phyloP scores from a whole-genome alignment of 2,797 vertebrate genomes.

The Trachurus trachurus region DNA sequence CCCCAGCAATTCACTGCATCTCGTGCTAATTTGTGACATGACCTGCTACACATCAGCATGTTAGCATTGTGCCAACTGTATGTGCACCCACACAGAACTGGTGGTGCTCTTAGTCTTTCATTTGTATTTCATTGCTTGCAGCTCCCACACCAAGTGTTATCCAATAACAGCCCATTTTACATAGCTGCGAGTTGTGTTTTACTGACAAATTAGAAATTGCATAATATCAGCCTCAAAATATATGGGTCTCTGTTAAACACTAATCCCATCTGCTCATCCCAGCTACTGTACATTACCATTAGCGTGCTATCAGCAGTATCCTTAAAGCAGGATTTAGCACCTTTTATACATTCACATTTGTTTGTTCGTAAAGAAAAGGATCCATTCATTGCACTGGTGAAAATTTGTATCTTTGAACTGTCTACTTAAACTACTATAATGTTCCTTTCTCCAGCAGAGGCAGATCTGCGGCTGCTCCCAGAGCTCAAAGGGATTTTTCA shows the following conservation, averaged over 20 bases:
- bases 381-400: conserved; percentile 41
- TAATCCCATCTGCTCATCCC: conserved; percentile 38
- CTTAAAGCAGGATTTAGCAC: conserved; percentile 22
- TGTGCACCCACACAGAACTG: neutral
- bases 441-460: conserved; percentile 55
- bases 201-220: conserved; percentile 16
- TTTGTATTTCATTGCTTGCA: conserved; percentile 3
- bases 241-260: conserved; percentile 5
- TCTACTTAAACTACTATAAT: conserved; percentile 53
- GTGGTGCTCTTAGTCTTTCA: neutral
- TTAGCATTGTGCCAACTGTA: neutral
- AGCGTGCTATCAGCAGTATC: conserved; percentile 38
- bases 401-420: conserved; percentile 59
- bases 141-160: neutral
- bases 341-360: conserved; percentile 42
- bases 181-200: neutral
- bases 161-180: conserved; percentile 13
- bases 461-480: conserved; percentile 63
- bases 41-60: neutral
- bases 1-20: neutral
- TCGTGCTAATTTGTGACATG: neutral
- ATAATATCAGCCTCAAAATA: conserved; percentile 6
- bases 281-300: conserved; percentile 37
- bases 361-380: conserved; percentile 40
- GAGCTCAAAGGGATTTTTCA: conserved; percentile 78